Percentiles rank a stretch among this genome's conserved stretches.
Evolutionary conservation across 2,113 vertebrate genomes (phyloP).

Genomic region (Thamnaconus septentrionalis): DNA sequence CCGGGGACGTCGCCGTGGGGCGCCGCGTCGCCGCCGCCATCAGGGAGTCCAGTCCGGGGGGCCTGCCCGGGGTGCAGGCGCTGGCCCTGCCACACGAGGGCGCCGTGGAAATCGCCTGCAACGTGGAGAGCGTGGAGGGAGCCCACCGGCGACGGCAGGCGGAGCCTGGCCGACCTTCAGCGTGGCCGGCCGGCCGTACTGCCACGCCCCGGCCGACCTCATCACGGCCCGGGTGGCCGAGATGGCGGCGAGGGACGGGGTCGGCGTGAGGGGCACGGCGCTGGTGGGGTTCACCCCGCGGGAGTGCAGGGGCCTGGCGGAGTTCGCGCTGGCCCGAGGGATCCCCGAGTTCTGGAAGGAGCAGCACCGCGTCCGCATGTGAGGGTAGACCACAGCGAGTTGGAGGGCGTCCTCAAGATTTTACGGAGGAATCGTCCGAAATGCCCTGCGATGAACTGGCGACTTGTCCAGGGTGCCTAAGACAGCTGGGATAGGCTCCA

Average conservation of each 20-base stretch:
- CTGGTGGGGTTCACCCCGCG: conserved; percentile 74
- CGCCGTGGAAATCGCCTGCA: conserved; percentile 76
- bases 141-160: conserved; percentile 1
- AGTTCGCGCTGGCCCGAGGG: conserved; percentile 63
- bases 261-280: conserved; percentile 59
- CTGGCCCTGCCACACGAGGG: conserved; percentile 74
- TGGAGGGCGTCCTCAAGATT: too few species aligned
- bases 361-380: conserved; percentile 66
- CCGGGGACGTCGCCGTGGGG: conserved; percentile 65
- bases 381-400: conserved; percentile 3
- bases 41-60: conserved; percentile 59
- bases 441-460: too few species aligned
- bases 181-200: conserved; percentile 61
- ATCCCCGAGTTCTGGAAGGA: conserved; percentile 77
- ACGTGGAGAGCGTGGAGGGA: conserved; percentile 70
- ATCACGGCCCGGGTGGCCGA: conserved; percentile 68
- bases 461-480: too few species aligned
- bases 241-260: conserved; percentile 54
- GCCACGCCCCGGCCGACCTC: conserved; percentile 61
- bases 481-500: too few species aligned
- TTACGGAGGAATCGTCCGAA: too few species aligned
- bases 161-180: conserved; percentile 53
- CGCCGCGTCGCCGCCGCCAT: conserved; percentile 62
- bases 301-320: conserved; percentile 71
- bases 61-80: conserved; percentile 75